Evolutionary conservation across 64 coral and sea anemone genomes (phyloP).

Genomic region (Catalaphyllia jardinei): DNA sequence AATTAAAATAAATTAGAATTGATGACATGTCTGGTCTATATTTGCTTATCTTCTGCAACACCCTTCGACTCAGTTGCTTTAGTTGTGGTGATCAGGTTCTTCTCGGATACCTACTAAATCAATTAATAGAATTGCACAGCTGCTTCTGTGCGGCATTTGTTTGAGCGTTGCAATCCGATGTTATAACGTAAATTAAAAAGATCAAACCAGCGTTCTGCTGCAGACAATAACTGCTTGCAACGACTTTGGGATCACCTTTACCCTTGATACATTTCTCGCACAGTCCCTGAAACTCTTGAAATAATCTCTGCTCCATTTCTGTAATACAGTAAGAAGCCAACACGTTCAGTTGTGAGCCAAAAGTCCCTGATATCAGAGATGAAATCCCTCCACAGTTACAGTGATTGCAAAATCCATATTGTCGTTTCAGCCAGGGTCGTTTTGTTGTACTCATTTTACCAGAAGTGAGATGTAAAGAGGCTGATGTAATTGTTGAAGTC

Average conservation of each 20-base stretch:
- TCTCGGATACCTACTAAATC: not conserved
- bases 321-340: too few relatives aligned
- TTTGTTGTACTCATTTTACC: too few relatives aligned
- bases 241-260: not conserved
- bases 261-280: not conserved
- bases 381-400: too few relatives aligned
- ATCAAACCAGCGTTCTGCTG: not conserved
- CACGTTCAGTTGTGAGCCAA: too few relatives aligned
- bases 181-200: not conserved
- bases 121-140: not conserved
- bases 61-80: not conserved
- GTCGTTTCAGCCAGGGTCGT: too few relatives aligned
- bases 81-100: not conserved
- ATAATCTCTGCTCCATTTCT: not conserved
- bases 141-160: not conserved
- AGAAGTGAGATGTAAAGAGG: too few relatives aligned
- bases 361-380: too few relatives aligned
- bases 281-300: not conserved
- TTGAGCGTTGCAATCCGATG: not conserved
- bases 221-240: not conserved
- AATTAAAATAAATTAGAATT: too few relatives aligned
- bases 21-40: too few relatives aligned
- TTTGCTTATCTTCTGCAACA: not conserved
- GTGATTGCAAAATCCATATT: too few relatives aligned
- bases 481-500: too few relatives aligned